Evolutionary conservation across 2,888 invertebrate genomes (phyloP), one percentile per base, ranked within the genome.

Genomic region (Carabus problematicus): DNA sequence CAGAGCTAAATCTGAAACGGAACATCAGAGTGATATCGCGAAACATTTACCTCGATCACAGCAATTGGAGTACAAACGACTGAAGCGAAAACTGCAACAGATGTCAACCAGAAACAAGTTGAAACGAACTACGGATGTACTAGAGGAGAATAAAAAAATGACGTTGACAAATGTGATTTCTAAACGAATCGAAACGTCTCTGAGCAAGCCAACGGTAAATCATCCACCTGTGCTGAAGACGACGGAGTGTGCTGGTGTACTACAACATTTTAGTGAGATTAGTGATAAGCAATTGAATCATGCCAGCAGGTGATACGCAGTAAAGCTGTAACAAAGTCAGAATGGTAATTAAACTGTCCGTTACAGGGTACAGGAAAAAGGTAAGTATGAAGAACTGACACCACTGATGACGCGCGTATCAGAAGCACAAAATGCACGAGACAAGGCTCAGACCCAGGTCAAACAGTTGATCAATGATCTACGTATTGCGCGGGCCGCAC

Each of bases 321-420:
- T 29, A 29, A 29, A 29, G 29, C 29, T 29, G 29, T 29, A 29
- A 29, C 29, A 29, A 45, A 39, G 54, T 66, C 42, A 52, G 52
- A 41, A 60, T 60, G 42, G 19, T 40, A 64, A 42, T 54, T 39
- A 56, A 45, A 58, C 18, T 47, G 16, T 61, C 43, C 55, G 54
- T 70, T 64, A 74, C 73, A 82, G 81, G 75, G 81, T 80, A 75
- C 82, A 81, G 79, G 79, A 81, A 72, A 80, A 80, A 77, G 80
- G 80, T 75, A 81, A 80, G 78, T 82, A 82, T 78, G 77, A 77
- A 75, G 75, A 75, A 63, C 76, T 82, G 72, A 77, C 75, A 52
- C 80, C 80, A 41, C 74, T 81, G 66, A 75, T 81, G 70, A 75
- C 76, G 73, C 79, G 77, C 75, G 77, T 82, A 66, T 78, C 79